Evolutionary conservation across 2,797 vertebrate species (phyloP).

Genomic region (Moxostoma hubbsi): DNA sequence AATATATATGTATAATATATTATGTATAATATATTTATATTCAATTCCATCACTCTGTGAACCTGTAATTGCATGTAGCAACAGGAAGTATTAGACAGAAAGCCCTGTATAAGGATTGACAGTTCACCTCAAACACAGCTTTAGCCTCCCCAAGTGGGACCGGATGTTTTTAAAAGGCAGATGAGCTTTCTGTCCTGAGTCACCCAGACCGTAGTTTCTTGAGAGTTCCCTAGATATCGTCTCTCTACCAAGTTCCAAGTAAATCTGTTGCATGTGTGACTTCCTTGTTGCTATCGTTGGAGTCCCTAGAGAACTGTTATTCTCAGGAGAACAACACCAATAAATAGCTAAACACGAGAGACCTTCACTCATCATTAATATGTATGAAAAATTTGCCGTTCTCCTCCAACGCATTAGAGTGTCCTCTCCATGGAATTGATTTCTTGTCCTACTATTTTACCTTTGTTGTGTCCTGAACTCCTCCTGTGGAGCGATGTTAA

Average conservation of each 20-base stretch:
- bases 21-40: background rate
- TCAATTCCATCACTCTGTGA: slow-evolving; percentile 5
- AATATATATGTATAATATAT: no score
- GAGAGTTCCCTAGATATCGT: slow-evolving; percentile 16
- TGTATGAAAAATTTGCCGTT: slow-evolving; percentile 32
- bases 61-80: slow-evolving; percentile 19
- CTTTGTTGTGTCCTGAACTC: slow-evolving; percentile 28
- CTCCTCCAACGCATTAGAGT: slow-evolving; percentile 11
- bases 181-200: slow-evolving; percentile 14
- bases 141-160: background rate
- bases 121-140: slow-evolving; percentile 37
- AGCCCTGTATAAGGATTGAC: slow-evolving; percentile 24
- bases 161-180: background rate
- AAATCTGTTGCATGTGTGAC: slow-evolving; percentile 41
- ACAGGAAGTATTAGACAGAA: slow-evolving; percentile 21
- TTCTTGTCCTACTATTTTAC: slow-evolving; percentile 79
- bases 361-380: slow-evolving; percentile 50
- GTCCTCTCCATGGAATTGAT: slow-evolving; percentile 74
- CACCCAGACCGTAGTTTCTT: background rate
- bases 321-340: slow-evolving; percentile 39
- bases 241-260: slow-evolving; percentile 47
- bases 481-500: background rate
- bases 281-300: slow-evolving; percentile 1
- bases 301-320: slow-evolving; percentile 45
- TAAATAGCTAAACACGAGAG: slow-evolving; percentile 57